Evolutionary conservation across 2,888 invertebrate species (phyloP).

Genomic region (Sphinx pinastri): DNA sequence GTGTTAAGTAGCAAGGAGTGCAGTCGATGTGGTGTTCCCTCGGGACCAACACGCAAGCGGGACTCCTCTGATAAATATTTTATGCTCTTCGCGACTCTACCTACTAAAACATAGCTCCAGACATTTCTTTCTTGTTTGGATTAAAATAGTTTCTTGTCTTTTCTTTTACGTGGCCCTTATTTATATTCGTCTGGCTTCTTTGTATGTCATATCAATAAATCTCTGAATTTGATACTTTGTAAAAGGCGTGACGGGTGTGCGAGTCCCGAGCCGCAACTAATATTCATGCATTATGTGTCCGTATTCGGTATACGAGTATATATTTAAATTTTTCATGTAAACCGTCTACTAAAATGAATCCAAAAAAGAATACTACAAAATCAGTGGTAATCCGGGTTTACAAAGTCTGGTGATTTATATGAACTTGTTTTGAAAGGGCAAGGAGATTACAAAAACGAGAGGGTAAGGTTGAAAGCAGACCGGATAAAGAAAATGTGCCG

Average conservation of each 20-base stretch:
- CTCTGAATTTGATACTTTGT: conserved; percentile 27
- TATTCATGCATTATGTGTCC: conserved; percentile 3
- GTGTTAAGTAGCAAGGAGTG: conserved; percentile 69
- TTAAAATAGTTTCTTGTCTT: conserved; percentile 63
- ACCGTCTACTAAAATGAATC: neutral
- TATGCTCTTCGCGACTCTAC: conserved; percentile 67
- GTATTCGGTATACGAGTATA: neutral
- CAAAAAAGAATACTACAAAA: conserved; percentile 30
- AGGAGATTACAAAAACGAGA: conserved; percentile 63
- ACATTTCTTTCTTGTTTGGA: conserved; percentile 64
- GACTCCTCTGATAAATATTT: conserved; percentile 83
- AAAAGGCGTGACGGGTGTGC: conserved; percentile 28
- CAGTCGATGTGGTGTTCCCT: conserved; percentile 52
- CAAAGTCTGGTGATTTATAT: conserved; percentile 62
- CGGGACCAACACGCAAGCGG: conserved; percentile 62
- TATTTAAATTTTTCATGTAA: conserved; percentile 1
- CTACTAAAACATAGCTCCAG: conserved; percentile 57
- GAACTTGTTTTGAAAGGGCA: conserved; percentile 64
- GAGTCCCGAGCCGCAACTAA: conserved; percentile 10
- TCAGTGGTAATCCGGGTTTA: conserved; percentile 54
- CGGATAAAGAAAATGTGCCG: conserved; percentile 49
- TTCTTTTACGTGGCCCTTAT: conserved; percentile 55
- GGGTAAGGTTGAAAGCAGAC: conserved; percentile 60
- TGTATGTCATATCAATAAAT: conserved; percentile 45
- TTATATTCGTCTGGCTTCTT: conserved; percentile 59